Base-by-base conservation (phyloP, 1,140 invertebrate genomes). In the Solen grandis region DNA sequence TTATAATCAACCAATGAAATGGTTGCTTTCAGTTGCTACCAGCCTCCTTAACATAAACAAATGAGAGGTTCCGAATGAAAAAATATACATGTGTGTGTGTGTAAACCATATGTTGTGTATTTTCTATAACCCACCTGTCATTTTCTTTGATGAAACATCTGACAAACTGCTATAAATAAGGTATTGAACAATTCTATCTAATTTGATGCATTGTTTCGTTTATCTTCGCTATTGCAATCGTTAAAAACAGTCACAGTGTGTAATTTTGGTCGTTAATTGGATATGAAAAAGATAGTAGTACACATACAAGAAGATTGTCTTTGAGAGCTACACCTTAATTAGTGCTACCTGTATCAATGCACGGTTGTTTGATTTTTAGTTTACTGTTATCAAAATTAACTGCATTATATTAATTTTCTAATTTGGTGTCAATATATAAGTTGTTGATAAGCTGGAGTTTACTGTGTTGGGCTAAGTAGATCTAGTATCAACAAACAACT, bases 31-130 rank as follows among this genome's bases (percentile, higher is more conserved):
- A 65, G 10, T 29, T 2, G 14, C 5, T 0, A 19, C 22, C 46
- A 1, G 35, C 16, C 70, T 74, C 29, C 27, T 76, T 76, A 76
- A 76, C 74, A 76, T 76, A 76, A 76, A 76, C 74, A 76, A 66
- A 55, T 55, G 74, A 76, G 46, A 63, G 22, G 33, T 41, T 52
- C 62, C 74, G 62, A 27, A 76, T 75, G 59, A 62, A 38, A 50
- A 35, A 36, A 73, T 33, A 35, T 52, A 57, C 36, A 55, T 41
- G 50, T 72, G 69, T 36, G 54, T 13, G 57, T 27, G 13, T 41
- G 27, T 19, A 46, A 52, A 27, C 74, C 74, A 76, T 76, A 76
- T 76, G 74, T 76, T 46, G 52, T n/a, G 38, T 35, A 65, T 35
- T 63, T 19, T 35, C 14, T 31, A 33, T 16, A 65, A 33, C 3